Conservation (phyloP, 1,140 invertebrate species). For the Sarcophaga peregrina region DNA sequence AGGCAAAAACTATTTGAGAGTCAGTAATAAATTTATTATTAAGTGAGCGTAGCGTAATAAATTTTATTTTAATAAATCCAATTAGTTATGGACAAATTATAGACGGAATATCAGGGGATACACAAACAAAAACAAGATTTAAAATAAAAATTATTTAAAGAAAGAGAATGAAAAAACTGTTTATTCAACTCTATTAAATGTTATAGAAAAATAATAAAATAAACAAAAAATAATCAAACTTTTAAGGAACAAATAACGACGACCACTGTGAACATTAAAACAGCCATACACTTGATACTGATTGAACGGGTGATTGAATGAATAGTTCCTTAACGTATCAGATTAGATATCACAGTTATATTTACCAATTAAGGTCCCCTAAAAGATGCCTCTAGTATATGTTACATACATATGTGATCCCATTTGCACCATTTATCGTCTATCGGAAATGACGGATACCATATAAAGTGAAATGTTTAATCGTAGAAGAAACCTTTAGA, state of each 20-base stretch:
- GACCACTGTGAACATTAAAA: not conserved
- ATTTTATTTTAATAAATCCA: conserved; percentile 64
- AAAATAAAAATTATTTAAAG: not conserved
- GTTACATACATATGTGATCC: too few relatives aligned
- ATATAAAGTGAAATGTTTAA: too few relatives aligned
- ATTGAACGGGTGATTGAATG: not conserved
- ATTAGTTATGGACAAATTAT: conserved; percentile 65
- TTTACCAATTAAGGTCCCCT: too few relatives aligned
- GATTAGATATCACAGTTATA: too few relatives aligned
- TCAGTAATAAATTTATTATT: conserved; percentile 15
- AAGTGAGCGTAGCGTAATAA: conserved; percentile 58
- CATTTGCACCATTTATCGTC: too few relatives aligned
- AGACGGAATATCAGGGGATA: conserved; percentile 42
- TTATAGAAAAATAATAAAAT: conserved; percentile 10
- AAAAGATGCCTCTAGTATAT: too few relatives aligned
- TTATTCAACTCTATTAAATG: not conserved
- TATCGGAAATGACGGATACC: too few relatives aligned
- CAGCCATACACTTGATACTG: not conserved
- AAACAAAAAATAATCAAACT: conserved; percentile 7
- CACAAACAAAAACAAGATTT: not conserved
- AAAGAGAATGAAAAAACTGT: not conserved
- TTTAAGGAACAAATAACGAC: conserved; percentile 16
- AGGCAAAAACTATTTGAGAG: too few relatives aligned
- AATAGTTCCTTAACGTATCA: too few relatives aligned
- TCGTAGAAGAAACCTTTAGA: too few relatives aligned